Percentiles rank a stretch among this genome's conserved stretches.
Evolutionary conservation across 2,113 vertebrate species (phyloP).

Genomic region (Misgurnus mizolepis): DNA sequence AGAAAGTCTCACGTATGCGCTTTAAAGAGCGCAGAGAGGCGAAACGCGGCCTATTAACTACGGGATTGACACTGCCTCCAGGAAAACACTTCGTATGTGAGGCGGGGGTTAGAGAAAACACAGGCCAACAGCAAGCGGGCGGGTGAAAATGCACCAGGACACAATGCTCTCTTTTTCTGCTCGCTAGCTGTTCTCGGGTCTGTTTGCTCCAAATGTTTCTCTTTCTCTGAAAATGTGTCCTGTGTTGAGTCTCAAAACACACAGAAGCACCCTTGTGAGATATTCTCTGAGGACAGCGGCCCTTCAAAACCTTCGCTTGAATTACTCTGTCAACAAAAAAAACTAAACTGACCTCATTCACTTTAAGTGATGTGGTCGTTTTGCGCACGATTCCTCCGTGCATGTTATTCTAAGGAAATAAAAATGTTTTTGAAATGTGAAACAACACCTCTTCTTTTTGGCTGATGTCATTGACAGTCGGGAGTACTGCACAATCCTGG

Average conservation of each 20-base stretch:
- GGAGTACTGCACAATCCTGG: too few species aligned
- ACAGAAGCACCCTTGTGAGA: slow-evolving; percentile 30
- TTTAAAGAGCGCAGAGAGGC: slow-evolving; percentile 59
- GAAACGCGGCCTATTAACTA: slow-evolving; percentile 44
- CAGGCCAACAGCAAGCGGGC: slow-evolving; percentile 16
- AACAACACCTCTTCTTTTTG: neutral
- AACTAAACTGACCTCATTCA: too few species aligned
- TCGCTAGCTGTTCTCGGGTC: neutral
- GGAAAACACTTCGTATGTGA: slow-evolving; percentile 29
- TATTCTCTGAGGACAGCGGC: slow-evolving; percentile 21
- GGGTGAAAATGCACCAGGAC: neutral
- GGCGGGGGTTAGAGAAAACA: neutral
- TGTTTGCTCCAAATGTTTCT: slow-evolving; percentile 35
- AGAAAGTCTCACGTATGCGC: slow-evolving; percentile 66
- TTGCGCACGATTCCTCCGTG: too few species aligned
- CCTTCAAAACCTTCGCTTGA: slow-evolving; percentile 1
- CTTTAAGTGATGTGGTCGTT: too few species aligned
- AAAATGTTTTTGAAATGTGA: too few species aligned
- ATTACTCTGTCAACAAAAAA: too few species aligned
- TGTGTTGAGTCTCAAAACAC: slow-evolving; percentile 20
- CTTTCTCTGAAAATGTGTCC: slow-evolving; percentile 38
- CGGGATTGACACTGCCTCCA: slow-evolving; percentile 39
- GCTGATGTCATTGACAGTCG: too few species aligned
- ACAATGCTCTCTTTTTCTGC: slow-evolving; percentile 36
- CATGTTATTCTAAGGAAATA: too few species aligned